A percentile compares a stretch with the other conserved stretches of the same genome.
Evolutionary conservation across 2,113 vertebrate genomes (phyloP).

Genomic region (Alosa alosa): DNA sequence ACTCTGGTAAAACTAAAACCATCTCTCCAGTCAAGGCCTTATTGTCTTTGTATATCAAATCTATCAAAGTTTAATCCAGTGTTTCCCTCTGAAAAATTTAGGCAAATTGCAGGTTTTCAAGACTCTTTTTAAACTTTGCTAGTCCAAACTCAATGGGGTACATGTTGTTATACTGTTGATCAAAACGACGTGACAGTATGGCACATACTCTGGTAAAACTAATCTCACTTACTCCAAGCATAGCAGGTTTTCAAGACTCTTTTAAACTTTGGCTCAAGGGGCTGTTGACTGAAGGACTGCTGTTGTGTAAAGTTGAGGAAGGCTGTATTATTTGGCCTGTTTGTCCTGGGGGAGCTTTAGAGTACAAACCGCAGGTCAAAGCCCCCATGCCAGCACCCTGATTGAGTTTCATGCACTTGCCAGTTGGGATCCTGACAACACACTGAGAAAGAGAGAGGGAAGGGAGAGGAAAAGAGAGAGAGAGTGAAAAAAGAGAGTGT

Average conservation of each 20-base stretch:
- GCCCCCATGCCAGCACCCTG: slow-evolving; percentile 40
- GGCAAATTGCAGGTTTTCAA: background rate
- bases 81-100: too few species aligned
- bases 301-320: background rate
- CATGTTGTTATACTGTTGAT: too few species aligned
- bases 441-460: slow-evolving; percentile 12
- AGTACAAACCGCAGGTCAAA: slow-evolving; percentile 32
- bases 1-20: background rate
- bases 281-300: background rate
- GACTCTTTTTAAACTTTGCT: background rate
- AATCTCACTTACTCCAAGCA: too few species aligned
- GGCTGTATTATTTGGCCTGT: background rate
- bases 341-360: slow-evolving; percentile 17
- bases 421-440: slow-evolving; percentile 22
- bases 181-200: slow-evolving; percentile 5
- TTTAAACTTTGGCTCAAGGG: too few species aligned
- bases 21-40: too few species aligned
- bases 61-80: too few species aligned
- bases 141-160: background rate
- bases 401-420: slow-evolving; percentile 39
- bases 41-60: too few species aligned
- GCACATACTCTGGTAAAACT: too few species aligned
- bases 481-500: background rate
- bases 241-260: too few species aligned
- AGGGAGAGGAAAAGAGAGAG: background rate